Evolutionary conservation across 1,140 invertebrate species (phyloP), one percentile per base, ranked within the genome.

Genomic region (Mycetomoellerius zeteki): DNA sequence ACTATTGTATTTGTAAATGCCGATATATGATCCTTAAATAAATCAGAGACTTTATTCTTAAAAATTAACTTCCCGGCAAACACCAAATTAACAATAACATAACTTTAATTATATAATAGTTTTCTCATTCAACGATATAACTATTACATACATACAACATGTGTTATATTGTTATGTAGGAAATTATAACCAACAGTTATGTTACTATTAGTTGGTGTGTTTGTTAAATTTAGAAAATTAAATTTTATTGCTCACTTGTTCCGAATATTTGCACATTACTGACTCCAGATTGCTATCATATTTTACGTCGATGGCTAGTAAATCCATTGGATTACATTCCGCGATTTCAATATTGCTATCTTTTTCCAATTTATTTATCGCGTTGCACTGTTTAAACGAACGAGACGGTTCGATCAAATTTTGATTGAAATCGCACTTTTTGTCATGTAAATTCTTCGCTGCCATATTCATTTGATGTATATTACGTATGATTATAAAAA

Each of bases 371-470:
- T 94, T 87, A 43, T 82, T 92, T 27, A 94, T 94, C 92, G 94
- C 94, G 0, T 75, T 91, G 71, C 93, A 94, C 60, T 94, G 92
- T 50, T 94, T 90, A 33, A 95, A 92, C 0, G 93, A 92, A 30
- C 90, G 91, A 54, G 92, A 82, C 7, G 92, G 86, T 33, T 95
- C 92, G 30, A 95, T 93, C 1, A 94, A 71, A 62, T 95, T 94
- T 62, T 93, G 92, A 89, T 94, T 93, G 47, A 91, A 93, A 78
- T 94, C 80, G 43, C 10, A 47, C 14, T 73, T 77, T 19, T 84
- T 37, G 14, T 84, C 54, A 8, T n/a, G 16, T 33, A 73, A 60
- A 60, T 33, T 87, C 16, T 52, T 30, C 3, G 10, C 16, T 81
- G 54, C 67, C 30, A 82, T 78, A 0, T 54, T 52, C 0, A 14